Conservation (phyloP, 2,888 invertebrate species). For the Ellobium chinense region DNA sequence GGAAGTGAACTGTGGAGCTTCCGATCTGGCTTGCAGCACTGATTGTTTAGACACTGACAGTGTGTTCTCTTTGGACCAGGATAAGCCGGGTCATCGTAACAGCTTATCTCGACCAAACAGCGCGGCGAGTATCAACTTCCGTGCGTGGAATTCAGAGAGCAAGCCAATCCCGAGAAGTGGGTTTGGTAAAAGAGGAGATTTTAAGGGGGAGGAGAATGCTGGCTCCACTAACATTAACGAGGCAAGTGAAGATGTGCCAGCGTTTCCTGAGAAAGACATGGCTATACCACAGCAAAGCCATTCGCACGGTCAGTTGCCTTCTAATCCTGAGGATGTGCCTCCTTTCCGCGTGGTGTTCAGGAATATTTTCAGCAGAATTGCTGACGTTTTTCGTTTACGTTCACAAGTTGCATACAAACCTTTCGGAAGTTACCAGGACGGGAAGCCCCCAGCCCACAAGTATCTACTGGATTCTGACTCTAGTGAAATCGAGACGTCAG, state of each 20-base stretch:
- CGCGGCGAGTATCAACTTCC: not conserved
- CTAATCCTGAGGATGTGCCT: no score
- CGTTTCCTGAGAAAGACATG: no score
- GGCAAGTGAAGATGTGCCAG: no score
- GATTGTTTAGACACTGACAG: constrained; percentile 10
- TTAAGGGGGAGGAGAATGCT: no score
- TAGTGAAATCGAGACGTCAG: constrained; percentile 5
- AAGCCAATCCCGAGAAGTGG: no score
- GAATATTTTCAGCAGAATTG: not conserved
- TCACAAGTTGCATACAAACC: not conserved
- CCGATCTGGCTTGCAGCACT: not conserved
- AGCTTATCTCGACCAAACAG: not conserved
- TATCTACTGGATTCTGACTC: not conserved
- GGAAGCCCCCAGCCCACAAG: not conserved
- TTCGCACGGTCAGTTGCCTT: not conserved
- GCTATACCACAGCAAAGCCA: not conserved
- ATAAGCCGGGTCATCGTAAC: not conserved
- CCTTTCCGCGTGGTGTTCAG: not conserved
- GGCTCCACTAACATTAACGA: no score
- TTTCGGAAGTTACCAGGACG: not conserved
- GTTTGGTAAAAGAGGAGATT: no score
- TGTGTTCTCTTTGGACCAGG: constrained; percentile 4
- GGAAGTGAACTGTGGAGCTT: not conserved
- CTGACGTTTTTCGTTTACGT: not conserved
- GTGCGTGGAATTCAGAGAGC: no score